Evolutionary conservation across 2,113 vertebrate species (phyloP).

Genomic region (Planiliza haematocheilus): DNA sequence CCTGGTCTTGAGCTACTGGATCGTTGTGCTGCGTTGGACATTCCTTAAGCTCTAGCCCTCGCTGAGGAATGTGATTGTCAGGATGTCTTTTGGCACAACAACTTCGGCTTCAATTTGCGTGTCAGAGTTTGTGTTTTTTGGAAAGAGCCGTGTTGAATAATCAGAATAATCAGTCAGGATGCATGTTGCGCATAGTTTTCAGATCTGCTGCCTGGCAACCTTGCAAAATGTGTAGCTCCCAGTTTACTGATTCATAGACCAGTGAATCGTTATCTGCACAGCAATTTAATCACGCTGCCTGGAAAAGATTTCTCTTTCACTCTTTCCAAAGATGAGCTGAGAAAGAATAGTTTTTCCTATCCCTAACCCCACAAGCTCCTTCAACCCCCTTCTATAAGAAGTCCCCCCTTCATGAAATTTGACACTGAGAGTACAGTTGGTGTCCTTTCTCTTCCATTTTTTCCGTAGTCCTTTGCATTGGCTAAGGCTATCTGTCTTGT

Average conservation of each 20-base stretch:
- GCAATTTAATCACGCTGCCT: constrained; percentile 27
- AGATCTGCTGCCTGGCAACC: constrained; percentile 20
- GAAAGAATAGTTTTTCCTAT: constrained; percentile 37
- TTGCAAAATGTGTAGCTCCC: constrained; percentile 1
- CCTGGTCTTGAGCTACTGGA: constrained; percentile 44
- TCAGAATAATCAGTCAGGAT: background rate
- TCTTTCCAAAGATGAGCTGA: constrained; percentile 42
- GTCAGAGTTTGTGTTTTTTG: constrained; percentile 5
- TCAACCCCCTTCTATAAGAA: constrained; percentile 13
- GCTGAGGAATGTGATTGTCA: constrained; percentile 65
- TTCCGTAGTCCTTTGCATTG: constrained; percentile 46
- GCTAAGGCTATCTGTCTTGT: constrained; percentile 59
- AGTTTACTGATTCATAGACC: constrained; percentile 19
- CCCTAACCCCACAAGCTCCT: constrained; percentile 24
- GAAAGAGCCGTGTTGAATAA: background rate
- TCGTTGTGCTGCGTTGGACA: constrained; percentile 69
- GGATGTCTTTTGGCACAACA: constrained; percentile 25
- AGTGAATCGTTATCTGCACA: constrained; percentile 13
- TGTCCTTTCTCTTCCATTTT: constrained; percentile 30
- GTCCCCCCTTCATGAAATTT: constrained; percentile 52
- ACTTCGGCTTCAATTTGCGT: constrained; percentile 4
- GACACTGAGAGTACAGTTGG: constrained; percentile 46
- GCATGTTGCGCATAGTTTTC: background rate
- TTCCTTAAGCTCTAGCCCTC: constrained; percentile 62
- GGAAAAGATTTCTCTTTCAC: constrained; percentile 13